Conservation (phyloP, 2,888 invertebrate genomes). For the Eugnorisma glareosa region DNA sequence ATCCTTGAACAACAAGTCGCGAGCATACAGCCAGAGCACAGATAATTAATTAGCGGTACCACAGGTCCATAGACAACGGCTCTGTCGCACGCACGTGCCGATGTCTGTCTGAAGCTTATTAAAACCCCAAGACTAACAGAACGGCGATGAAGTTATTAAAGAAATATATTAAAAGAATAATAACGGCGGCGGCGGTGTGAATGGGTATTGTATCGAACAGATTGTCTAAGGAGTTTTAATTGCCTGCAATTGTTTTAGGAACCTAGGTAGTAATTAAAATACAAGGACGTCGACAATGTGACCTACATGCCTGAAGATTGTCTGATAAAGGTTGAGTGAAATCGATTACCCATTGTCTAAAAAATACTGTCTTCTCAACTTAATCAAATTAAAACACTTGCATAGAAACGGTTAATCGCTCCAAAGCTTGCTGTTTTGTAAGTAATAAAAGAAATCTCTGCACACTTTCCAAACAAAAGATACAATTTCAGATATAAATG, state of each 20-base stretch:
- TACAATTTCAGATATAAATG: constrained; percentile 52
- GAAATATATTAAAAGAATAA: neutral
- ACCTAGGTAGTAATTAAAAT: neutral
- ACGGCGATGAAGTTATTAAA: constrained; percentile 13
- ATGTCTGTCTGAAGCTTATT: constrained; percentile 29
- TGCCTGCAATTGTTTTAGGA: neutral
- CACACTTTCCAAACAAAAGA: constrained; percentile 36
- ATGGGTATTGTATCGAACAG: constrained; percentile 8
- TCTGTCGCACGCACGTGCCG: constrained; percentile 65
- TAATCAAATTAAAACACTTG: neutral
- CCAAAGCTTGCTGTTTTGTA: neutral
- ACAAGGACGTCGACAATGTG: neutral
- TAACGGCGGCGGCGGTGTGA: constrained; percentile 6
- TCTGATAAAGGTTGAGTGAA: neutral
- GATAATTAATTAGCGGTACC: constrained; percentile 73
- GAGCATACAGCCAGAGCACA: constrained; percentile 59
- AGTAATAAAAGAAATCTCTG: constrained; percentile 5
- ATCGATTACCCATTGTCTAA: neutral
- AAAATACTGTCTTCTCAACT: neutral
- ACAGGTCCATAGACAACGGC: constrained; percentile 62
- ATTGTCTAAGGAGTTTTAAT: constrained; percentile 3
- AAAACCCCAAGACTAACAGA: constrained; percentile 26
- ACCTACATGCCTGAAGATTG: neutral
- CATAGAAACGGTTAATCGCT: neutral
- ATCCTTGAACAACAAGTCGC: constrained; percentile 47